These are phyloP conservation scores for Harlomillsia oculata DNA, from an alignment of 1,140 invertebrate species.

Conservation along the genomic window DNA sequence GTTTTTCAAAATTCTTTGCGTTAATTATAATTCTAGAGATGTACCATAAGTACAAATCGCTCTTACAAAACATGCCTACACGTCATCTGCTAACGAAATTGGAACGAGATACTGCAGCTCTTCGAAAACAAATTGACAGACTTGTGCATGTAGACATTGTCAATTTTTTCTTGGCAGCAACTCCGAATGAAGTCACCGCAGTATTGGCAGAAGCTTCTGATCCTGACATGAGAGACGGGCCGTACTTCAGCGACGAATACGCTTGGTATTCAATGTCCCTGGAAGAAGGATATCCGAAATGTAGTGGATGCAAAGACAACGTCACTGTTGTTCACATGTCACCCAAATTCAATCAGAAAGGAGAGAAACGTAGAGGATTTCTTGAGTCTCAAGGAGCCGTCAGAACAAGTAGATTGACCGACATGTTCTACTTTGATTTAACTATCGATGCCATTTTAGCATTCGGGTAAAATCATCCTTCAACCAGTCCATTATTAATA, in stretches of 20 bases:
- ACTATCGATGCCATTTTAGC: slow-evolving; percentile 58
- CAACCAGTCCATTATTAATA: not conserved
- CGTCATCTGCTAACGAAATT: slow-evolving; percentile 61
- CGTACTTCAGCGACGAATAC: slow-evolving; percentile 41
- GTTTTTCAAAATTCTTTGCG: not conserved
- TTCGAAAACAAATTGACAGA: slow-evolving; percentile 52
- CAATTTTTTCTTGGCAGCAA: slow-evolving; percentile 62
- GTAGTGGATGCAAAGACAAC: slow-evolving; percentile 50
- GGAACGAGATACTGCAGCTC: slow-evolving; percentile 45
- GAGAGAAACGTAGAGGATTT: slow-evolving; percentile 43
- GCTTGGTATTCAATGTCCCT: slow-evolving; percentile 55
- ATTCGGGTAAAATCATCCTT: slow-evolving; percentile 52
- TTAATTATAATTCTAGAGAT: slow-evolving; percentile 50
- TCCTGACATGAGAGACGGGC: slow-evolving; percentile 20
- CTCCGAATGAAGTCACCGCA: slow-evolving; percentile 46
- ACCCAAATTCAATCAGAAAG: slow-evolving; percentile 49
- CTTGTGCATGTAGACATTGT: slow-evolving; percentile 72
- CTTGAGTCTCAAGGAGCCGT: slow-evolving; percentile 36
- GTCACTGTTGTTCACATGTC: slow-evolving; percentile 56
- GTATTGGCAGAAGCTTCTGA: slow-evolving; percentile 50
- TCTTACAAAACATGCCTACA: slow-evolving; percentile 75
- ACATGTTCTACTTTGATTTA: slow-evolving; percentile 70
- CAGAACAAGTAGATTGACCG: slow-evolving; percentile 39
- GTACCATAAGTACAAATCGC: slow-evolving; percentile 83
- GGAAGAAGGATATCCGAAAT: slow-evolving; percentile 45